Evolutionary conservation across 1,140 invertebrate genomes (phyloP).

Genomic region (Meloidogyne hapla): DNA sequence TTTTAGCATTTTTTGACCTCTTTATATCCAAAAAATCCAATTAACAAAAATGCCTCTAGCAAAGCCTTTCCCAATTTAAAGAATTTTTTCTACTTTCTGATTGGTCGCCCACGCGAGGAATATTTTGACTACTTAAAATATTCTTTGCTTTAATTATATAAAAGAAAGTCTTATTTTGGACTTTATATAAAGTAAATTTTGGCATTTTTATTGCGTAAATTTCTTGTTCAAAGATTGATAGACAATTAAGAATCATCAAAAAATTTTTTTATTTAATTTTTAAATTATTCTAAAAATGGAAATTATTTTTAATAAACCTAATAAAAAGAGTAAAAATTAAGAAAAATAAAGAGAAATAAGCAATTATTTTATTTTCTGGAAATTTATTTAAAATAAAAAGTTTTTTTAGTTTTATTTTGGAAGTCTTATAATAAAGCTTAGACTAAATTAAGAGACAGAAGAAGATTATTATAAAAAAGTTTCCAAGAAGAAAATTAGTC

Average conservation of each 20-base stretch:
- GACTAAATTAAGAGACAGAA: too few species aligned
- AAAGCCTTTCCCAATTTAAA: slow-evolving; percentile 67
- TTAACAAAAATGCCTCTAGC: slow-evolving; percentile 3
- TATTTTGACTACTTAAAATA: neutral
- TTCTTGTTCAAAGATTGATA: slow-evolving; percentile 1
- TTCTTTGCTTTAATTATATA: slow-evolving; percentile 1
- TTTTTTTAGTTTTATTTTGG: too few species aligned
- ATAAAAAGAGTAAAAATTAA: neutral
- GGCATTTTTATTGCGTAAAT: slow-evolving; percentile 5
- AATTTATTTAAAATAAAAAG: neutral
- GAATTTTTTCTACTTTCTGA: slow-evolving; percentile 35
- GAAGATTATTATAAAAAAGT: too few species aligned
- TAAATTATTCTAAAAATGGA: neutral
- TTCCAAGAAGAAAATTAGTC: too few species aligned
- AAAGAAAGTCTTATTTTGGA: neutral
- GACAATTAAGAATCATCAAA: neutral
- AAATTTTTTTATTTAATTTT: neutral
- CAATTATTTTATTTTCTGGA: neutral
- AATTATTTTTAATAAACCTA: neutral
- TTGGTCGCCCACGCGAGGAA: neutral
- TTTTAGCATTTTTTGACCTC: slow-evolving; percentile 3
- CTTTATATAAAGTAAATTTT: neutral
- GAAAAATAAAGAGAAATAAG: neutral
- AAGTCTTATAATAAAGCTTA: too few species aligned
- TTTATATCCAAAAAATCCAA: neutral